Evolutionary conservation across 2,888 invertebrate genomes (phyloP), one percentile per base, ranked within the genome.

Genomic region (Lycocerus yunnanus): DNA sequence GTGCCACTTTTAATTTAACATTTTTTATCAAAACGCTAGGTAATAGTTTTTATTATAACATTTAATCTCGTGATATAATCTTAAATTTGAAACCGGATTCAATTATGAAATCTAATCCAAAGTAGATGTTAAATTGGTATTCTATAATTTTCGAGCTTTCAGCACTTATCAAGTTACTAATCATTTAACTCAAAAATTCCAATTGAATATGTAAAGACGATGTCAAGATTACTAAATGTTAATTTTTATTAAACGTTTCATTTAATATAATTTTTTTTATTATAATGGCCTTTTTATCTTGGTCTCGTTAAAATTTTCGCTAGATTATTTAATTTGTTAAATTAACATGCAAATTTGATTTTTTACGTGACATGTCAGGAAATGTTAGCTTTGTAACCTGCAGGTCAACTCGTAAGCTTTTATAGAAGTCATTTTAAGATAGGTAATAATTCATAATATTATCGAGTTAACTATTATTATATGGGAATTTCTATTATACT

Each of bases 51-150:
- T 43, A 43, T 43, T 43, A 43, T 43, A 43, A 13, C 43, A n/a
- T 43, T 43, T 43, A 43, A 43, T 43, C 43, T n/a, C 43, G 8
- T 43, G 43, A 43, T 43, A 43, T n/a, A 43, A 43, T 43, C 43
- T 43, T 43, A 43, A 43, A 43, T 43, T 43, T 43, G 43, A 63
- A 63, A 63, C 61, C 61, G 20, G 20, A 63, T 63, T 63, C 61
- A 63, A 63, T 63, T 63, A 63, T 63, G 61, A 63, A 63, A 63
- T 20, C 20, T 63, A 63, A 63, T 63, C 61, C 61, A 18, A 43
- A 43, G 43, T 43, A 43, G n/a, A 43, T 18, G 16, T 63, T 18
- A 63, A 63, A 63, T 15, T 20, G 61, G 20, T 63, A 63, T 18
- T 60, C 20, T 43, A 43, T 43, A 43, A 43, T 63, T 63, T 63